Percentiles rank a stretch among this genome's conserved stretches.
Evolutionary conservation across 2,888 invertebrate genomes (phyloP).

Genomic region (Neelides folsomi): DNA sequence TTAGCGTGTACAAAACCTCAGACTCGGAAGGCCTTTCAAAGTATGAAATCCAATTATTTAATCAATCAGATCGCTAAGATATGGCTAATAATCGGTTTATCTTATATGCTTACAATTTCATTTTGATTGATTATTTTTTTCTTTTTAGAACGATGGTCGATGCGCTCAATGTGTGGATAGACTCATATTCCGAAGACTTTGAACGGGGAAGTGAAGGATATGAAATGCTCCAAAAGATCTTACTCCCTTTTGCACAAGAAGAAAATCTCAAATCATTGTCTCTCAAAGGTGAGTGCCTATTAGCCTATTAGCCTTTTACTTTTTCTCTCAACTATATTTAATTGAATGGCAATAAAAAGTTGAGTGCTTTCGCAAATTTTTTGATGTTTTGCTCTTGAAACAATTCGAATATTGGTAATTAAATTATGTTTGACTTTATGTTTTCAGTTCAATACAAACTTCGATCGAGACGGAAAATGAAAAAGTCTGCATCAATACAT

Average conservation of each 20-base stretch:
- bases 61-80: no score
- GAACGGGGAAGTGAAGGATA: conserved; percentile 30
- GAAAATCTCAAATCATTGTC: conserved; percentile 28
- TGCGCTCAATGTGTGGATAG: conserved; percentile 91
- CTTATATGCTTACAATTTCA: background rate
- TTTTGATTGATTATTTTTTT: conserved; percentile 1
- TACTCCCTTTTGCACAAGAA: conserved; percentile 31
- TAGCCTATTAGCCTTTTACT: no score
- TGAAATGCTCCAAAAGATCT: conserved; percentile 27
- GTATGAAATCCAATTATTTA: conserved; percentile 38
- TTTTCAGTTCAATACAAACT: conserved; percentile 25
- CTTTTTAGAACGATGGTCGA: conserved; percentile 62
- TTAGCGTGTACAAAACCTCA: conserved; percentile 27
- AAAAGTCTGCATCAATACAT: conserved; percentile 31
- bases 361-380: no score
- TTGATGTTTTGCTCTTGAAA: no score
- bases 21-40: conserved; percentile 59
- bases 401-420: no score
- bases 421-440: no score
- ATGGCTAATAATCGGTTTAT: background rate
- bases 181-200: conserved; percentile 85
- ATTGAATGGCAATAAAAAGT: no score
- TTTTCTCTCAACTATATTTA: no score
- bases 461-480: conserved; percentile 28
- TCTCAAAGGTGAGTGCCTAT: conserved; percentile 24